These are phyloP conservation scores for Gopherus evgoodei DNA, from an alignment of 2,113 vertebrate species.

Conservation along the genomic window DNA sequence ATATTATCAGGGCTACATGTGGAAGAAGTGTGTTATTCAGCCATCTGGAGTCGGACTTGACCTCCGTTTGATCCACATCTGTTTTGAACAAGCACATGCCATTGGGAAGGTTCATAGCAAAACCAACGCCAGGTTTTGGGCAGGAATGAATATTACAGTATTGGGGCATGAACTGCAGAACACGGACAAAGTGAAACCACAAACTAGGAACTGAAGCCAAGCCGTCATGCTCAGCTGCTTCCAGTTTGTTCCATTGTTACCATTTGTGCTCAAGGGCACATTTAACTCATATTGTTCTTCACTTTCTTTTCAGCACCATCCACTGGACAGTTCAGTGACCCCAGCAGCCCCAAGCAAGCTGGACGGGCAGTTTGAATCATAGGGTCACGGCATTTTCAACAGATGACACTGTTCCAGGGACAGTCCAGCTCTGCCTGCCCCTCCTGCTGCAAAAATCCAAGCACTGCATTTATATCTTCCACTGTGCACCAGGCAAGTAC, in stretches of 20 bases:
- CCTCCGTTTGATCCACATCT: background rate
- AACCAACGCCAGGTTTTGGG: background rate
- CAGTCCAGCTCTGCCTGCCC: background rate
- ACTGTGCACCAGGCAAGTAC: background rate
- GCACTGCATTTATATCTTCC: background rate
- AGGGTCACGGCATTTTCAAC: background rate
- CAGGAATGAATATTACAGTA: background rate
- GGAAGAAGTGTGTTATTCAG: background rate
- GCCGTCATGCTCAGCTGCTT: accelerated
- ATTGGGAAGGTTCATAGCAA: accelerated
- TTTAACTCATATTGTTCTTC: accelerated
- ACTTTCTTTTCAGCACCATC: background rate
- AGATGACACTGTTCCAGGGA: background rate
- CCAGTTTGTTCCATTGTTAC: accelerated
- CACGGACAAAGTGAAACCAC: accelerated
- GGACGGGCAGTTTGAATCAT: background rate
- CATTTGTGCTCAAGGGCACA: accelerated
- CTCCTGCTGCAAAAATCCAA: background rate
- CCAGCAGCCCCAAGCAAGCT: accelerated
- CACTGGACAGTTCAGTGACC: accelerated
- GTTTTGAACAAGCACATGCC: background rate
- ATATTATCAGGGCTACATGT: accelerated
- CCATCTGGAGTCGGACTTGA: accelerated
- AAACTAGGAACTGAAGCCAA: background rate
- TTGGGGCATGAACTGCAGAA: accelerated